A percentile compares a stretch with the other conserved stretches of the same genome.
These are phyloP conservation scores for Nyctalus aviator DNA, from an alignment of 2,797 vertebrate genomes.

Conservation along the genomic window DNA sequence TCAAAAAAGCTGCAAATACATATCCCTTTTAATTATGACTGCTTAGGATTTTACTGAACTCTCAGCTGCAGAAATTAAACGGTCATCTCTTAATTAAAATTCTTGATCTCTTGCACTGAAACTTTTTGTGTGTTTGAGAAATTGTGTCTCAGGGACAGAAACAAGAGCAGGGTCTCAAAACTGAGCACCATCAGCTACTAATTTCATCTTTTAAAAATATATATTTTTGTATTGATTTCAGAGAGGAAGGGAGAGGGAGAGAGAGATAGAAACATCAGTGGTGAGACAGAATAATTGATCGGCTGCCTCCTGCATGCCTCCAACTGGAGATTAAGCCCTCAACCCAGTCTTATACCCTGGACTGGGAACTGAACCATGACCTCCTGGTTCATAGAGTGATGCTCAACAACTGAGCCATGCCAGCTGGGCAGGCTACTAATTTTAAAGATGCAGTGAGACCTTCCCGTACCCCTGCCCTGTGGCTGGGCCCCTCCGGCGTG, in stretches of 20 bases:
- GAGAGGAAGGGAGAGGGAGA: too few species aligned
- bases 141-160: background rate
- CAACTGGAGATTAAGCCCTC: too few species aligned
- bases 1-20: background rate
- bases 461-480: accelerated
- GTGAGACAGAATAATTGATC: too few species aligned
- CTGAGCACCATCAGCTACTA: background rate
- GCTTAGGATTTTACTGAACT: background rate
- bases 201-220: background rate
- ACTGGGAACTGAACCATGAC: too few species aligned
- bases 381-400: too few species aligned
- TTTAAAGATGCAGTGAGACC: background rate
- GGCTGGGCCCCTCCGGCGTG: background rate
- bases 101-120: background rate
- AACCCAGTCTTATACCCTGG: too few species aligned
- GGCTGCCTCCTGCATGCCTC: too few species aligned
- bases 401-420: too few species aligned
- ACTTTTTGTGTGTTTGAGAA: background rate
- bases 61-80: background rate
- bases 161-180: background rate
- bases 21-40: background rate
- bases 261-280: too few species aligned
- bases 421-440: background rate
- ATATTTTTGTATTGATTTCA: too few species aligned
- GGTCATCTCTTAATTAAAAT: background rate